Evolutionary conservation across 2,888 invertebrate genomes (phyloP).

Genomic region (Spodoptera picta): DNA sequence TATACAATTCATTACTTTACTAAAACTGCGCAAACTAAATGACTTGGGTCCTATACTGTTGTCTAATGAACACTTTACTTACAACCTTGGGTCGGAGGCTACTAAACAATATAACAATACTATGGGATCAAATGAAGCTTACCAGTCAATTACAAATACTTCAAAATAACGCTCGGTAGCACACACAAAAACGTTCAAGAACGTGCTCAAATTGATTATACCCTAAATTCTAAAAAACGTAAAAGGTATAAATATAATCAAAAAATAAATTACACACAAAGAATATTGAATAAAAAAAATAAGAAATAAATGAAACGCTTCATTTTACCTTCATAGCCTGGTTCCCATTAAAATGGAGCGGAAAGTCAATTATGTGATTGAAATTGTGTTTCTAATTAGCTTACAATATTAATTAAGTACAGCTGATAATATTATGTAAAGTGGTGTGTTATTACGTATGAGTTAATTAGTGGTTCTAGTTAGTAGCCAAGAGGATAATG

Average conservation of each 20-base stretch:
- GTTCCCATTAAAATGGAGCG: constrained; percentile 85
- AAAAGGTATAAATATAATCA: constrained; percentile 53
- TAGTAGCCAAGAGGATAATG: constrained; percentile 14
- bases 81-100: constrained; percentile 35
- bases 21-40: constrained; percentile 43
- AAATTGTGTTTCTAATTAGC: constrained; percentile 51
- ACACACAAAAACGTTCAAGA: constrained; percentile 61
- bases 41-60: constrained; percentile 24
- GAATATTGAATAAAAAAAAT: constrained; percentile 64
- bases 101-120: constrained; percentile 43
- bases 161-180: constrained; percentile 46
- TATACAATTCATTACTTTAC: constrained; percentile 24
- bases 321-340: constrained; percentile 87
- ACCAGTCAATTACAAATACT: constrained; percentile 46
- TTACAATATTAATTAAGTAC: constrained; percentile 40
- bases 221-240: constrained; percentile 59
- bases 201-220: constrained; percentile 71
- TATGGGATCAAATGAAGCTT: constrained; percentile 51
- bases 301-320: constrained; percentile 68
- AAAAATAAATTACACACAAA: constrained; percentile 75
- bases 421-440: constrained; percentile 22
- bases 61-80: constrained; percentile 45
- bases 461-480: constrained; percentile 22
- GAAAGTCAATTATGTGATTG: constrained; percentile 76
- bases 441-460: constrained; percentile 30